Base-by-base conservation (phyloP, 2,888 invertebrate genomes). In the Kuschelorhynchus macadamiae region DNA sequence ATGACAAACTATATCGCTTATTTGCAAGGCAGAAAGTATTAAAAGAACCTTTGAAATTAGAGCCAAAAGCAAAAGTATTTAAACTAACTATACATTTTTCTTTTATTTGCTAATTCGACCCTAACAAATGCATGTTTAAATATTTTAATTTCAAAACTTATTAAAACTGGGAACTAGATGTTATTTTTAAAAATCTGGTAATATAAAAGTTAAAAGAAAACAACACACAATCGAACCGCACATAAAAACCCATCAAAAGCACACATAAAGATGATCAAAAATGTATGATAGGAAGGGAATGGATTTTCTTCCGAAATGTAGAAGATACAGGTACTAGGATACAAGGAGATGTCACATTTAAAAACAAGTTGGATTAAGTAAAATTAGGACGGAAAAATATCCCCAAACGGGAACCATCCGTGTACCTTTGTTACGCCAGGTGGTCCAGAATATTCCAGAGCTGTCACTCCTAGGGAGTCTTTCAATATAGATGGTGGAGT, bases 401-500 rank as follows among this genome's bases (percentile, higher is more conserved):
- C 81, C 75, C 79, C 81, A 76, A 81, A 81, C 76, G 78, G 77
- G 78, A 80, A 82, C 82, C 82, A 82, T 78, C 80, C 81, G n/a
- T 49, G 79, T 83, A 83, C 83, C 83, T 83, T 83, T 79, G 81
- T 79, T 71, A 81, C 80, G 75, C 79, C 81, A 36, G 80, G 77
- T 73, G 84, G 82, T 61, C 82, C 76, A 61, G 83, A 82, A 81
- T 83, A 85, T 81, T 90, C 89, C 72, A 90, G 87, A 52, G 89
- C 89, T 79, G 88, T 88, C 64, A 88, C 87, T 66, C 91, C 87
- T 47, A 94, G 87, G 3, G 93, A 91, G 78, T 95, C 91, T 80
- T 93, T 93, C 77, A 95, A 89, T 72, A 96, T 93, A 16, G 94
- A 93, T 0, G 95, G 92, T 0, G 96, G 95, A 0, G 96, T 95